phyloP scores from a whole-genome alignment of 2,888 invertebrate genomes.

The Theretra japonica region DNA sequence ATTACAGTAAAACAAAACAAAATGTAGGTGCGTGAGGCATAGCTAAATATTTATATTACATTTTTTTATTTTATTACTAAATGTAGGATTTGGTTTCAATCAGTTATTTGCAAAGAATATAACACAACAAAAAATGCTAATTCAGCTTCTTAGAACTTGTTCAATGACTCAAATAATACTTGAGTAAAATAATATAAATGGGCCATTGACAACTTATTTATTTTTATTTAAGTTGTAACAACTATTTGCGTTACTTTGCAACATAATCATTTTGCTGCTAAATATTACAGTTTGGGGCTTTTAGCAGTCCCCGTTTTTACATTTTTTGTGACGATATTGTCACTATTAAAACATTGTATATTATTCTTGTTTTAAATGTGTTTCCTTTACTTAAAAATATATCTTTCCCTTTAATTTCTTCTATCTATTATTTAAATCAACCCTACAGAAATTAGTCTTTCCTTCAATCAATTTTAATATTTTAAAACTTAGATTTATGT shows the following conservation, averaged over 20 bases:
- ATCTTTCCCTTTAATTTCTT: too few relatives aligned
- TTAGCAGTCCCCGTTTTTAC: neutral
- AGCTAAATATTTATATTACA: neutral
- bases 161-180: neutral
- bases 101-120: neutral
- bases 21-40: neutral
- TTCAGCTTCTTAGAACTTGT: neutral
- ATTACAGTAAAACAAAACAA: neutral
- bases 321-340: neutral
- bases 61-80: neutral
- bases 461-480: too few relatives aligned
- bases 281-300: neutral
- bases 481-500: too few relatives aligned
- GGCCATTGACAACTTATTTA: neutral
- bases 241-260: neutral
- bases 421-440: too few relatives aligned
- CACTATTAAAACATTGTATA: conserved; percentile 6
- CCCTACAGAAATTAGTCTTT: too few relatives aligned
- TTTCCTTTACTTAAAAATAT: neutral
- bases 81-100: neutral
- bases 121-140: neutral
- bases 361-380: neutral
- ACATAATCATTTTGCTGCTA: neutral
- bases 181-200: neutral
- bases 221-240: neutral